Evolutionary conservation across 2,888 invertebrate genomes (phyloP).

Genomic region (Cephus rjabovi): DNA sequence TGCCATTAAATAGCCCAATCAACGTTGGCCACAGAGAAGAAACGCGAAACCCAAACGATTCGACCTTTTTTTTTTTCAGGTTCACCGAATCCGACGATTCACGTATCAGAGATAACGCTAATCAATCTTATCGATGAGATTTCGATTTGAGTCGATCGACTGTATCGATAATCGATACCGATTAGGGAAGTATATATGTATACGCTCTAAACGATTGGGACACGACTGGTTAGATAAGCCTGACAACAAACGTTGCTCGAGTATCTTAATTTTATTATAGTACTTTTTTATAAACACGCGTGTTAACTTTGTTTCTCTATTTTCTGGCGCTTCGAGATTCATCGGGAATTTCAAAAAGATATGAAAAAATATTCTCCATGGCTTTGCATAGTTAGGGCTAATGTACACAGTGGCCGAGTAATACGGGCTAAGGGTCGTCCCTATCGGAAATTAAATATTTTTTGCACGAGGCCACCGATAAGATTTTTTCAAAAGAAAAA

Average conservation of each 20-base stretch:
- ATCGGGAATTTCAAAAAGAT: background rate
- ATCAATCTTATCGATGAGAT: background rate
- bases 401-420: background rate
- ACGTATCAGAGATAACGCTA: background rate
- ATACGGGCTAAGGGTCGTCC: background rate
- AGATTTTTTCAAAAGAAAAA: background rate
- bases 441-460: background rate
- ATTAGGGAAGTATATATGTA: background rate
- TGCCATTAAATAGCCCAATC: constrained; percentile 36
- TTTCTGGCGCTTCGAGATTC: background rate
- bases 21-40: constrained; percentile 8
- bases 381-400: background rate
- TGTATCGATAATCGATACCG: background rate
- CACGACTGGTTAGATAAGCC: background rate
- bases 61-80: background rate
- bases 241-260: background rate
- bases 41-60: constrained; percentile 1
- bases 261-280: background rate
- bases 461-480: background rate
- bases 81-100: background rate
- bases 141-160: background rate
- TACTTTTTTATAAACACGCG: no score
- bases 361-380: background rate
- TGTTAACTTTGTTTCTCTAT: no score
- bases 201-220: background rate